phyloP scores from a whole-genome alignment of 2,113 vertebrate species.

The Sminthopsis crassicaudata region DNA sequence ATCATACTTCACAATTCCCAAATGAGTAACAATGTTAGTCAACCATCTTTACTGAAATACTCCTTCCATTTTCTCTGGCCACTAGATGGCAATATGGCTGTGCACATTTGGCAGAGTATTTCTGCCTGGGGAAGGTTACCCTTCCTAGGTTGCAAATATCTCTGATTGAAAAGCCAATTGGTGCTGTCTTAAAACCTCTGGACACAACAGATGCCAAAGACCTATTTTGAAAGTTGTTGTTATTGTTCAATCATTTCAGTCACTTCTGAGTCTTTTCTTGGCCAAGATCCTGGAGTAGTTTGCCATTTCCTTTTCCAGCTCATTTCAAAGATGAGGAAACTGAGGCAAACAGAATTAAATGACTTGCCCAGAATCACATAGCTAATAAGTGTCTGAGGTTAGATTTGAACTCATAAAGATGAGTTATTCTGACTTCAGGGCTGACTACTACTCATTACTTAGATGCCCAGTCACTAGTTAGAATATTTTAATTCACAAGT shows the following conservation, averaged over 20 bases:
- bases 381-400: neutral
- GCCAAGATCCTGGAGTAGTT: neutral
- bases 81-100: neutral
- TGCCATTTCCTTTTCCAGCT: neutral
- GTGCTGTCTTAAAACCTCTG: neutral
- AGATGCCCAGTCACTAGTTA: neutral
- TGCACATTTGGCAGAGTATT: neutral
- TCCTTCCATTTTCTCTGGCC: neutral
- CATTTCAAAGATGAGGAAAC: neutral
- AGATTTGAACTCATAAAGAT: neutral
- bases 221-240: neutral
- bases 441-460: neutral
- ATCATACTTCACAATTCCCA: neutral
- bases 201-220: neutral
- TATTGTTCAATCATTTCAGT: neutral
- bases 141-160: neutral
- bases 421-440: neutral
- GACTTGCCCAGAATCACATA: neutral
- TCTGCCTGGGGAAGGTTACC: neutral
- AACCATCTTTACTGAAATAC: neutral
- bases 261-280: neutral
- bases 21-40: neutral
- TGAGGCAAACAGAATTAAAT: neutral
- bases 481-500: neutral
- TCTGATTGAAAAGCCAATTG: neutral